Percentiles rank a stretch among this genome's conserved stretches.
phyloP scores from a whole-genome alignment of 2,888 invertebrate species.

The Luffia ferchaultella region DNA sequence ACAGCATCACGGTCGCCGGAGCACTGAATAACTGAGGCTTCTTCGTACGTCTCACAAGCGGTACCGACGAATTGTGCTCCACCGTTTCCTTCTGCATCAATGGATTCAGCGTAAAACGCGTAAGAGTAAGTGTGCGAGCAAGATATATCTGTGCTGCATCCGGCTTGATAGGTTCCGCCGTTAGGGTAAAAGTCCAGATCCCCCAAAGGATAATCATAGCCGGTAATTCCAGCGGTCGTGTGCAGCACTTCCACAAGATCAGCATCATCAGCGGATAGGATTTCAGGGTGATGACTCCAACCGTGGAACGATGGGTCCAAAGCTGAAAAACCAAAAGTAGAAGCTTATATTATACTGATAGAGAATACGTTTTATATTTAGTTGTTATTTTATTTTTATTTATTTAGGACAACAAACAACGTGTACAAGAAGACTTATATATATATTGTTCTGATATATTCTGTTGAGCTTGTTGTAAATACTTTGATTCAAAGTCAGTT shows the following conservation, averaged over 20 bases:
- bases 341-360: too few species aligned
- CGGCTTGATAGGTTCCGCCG: constrained; percentile 36
- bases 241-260: constrained; percentile 46
- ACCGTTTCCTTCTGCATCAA: constrained; percentile 20
- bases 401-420: too few species aligned
- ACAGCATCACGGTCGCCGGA: constrained; percentile 25
- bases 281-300: constrained; percentile 45
- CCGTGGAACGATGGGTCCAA: constrained; percentile 48
- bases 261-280: constrained; percentile 32
- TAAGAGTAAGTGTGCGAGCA: constrained; percentile 40
- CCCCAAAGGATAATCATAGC: constrained; percentile 47
- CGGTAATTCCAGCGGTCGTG: constrained; percentile 33
- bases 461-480: too few species aligned
- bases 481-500: too few species aligned
- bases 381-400: too few species aligned
- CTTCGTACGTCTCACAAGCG: constrained; percentile 30
- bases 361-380: too few species aligned
- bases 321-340: constrained; percentile 27
- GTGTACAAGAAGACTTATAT: too few species aligned
- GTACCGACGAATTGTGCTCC: constrained; percentile 38
- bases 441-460: too few species aligned
- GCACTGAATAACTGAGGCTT: constrained; percentile 30
- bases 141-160: constrained; percentile 26
- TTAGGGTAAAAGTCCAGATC: constrained; percentile 50
- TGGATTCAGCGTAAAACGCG: constrained; percentile 43